A percentile compares a stretch with the other conserved stretches of the same genome.
phyloP scores from a whole-genome alignment of 2,888 invertebrate species.

The Liopterus haemorrhoidalis region DNA sequence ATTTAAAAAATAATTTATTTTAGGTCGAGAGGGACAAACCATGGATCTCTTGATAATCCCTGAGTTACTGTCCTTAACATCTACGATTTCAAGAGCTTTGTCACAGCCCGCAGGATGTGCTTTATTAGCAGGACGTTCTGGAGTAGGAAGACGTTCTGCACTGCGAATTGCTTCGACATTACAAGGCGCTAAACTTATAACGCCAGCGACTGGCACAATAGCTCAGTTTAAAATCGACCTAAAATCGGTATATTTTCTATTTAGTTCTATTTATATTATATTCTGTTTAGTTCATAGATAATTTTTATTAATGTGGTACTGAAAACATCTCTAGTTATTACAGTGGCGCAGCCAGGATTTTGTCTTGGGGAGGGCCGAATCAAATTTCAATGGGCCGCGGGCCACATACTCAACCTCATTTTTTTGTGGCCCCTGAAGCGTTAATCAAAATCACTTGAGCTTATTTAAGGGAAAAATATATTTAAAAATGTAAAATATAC shows the following conservation, averaged over 20 bases:
- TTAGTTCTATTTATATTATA: constrained; percentile 2
- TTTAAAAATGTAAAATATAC: no score
- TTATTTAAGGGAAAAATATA: no score
- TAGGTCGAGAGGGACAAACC: constrained; percentile 59
- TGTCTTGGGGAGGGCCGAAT: no score
- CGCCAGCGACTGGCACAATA: constrained; percentile 39
- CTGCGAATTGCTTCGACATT: constrained; percentile 67
- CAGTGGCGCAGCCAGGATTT: no score
- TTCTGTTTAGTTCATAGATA: constrained; percentile 1
- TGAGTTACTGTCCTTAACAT: constrained; percentile 60
- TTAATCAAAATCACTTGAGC: no score
- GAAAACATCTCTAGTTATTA: neutral
- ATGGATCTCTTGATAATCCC: constrained; percentile 59
- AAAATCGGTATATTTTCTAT: constrained; percentile 57
- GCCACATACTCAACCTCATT: no score
- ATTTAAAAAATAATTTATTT: constrained; percentile 24
- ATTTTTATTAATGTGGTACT: constrained; percentile 10
- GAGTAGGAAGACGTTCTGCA: constrained; percentile 74
- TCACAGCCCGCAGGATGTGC: constrained; percentile 57
- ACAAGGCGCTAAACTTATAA: constrained; percentile 57
- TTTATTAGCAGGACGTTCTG: constrained; percentile 71
- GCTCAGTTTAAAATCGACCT: constrained; percentile 68
- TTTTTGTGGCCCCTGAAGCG: no score
- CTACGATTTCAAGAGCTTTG: constrained; percentile 58
- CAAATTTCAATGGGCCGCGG: no score